A percentile compares a stretch with the other conserved stretches of the same genome.
These are phyloP conservation scores for Chauna torquata DNA, from an alignment of 2,113 vertebrate species.

Conservation along the genomic window DNA sequence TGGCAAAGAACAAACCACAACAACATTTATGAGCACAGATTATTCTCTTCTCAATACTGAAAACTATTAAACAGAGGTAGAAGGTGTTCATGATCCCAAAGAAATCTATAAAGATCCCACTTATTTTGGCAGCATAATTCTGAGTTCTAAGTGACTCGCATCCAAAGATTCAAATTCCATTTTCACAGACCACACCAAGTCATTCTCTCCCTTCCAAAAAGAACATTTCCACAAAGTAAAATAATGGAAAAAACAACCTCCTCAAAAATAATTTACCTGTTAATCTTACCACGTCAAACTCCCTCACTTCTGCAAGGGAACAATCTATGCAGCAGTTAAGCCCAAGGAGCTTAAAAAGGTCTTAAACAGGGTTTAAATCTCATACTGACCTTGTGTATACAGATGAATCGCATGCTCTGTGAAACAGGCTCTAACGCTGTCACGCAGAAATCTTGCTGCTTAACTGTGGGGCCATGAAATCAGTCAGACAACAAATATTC, in stretches of 20 bases:
- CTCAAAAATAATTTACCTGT: not conserved
- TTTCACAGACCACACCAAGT: not conserved
- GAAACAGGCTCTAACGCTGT: not conserved
- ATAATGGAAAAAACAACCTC: not conserved
- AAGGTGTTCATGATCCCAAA: not conserved
- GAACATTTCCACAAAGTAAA: not conserved
- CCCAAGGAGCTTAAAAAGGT: slow-evolving; percentile 24
- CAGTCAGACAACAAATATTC: not conserved
- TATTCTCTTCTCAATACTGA: not conserved
- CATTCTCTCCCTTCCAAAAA: not conserved
- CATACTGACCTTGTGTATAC: not conserved
- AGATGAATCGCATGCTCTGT: not conserved
- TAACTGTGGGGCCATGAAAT: not conserved
- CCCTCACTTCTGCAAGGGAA: not conserved
- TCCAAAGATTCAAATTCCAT: not conserved
- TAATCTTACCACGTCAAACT: not conserved
- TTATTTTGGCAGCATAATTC: not conserved
- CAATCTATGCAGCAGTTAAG: not conserved
- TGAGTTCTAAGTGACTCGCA: not conserved
- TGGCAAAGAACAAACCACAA: not conserved
- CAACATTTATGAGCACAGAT: not conserved
- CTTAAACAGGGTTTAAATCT: not conserved
- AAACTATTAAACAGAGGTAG: not conserved
- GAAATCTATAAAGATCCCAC: not conserved
- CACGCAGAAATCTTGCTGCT: not conserved